Evolutionary conservation across 2,113 vertebrate genomes (phyloP).

Genomic region (Takifugu bimaculatus): DNA sequence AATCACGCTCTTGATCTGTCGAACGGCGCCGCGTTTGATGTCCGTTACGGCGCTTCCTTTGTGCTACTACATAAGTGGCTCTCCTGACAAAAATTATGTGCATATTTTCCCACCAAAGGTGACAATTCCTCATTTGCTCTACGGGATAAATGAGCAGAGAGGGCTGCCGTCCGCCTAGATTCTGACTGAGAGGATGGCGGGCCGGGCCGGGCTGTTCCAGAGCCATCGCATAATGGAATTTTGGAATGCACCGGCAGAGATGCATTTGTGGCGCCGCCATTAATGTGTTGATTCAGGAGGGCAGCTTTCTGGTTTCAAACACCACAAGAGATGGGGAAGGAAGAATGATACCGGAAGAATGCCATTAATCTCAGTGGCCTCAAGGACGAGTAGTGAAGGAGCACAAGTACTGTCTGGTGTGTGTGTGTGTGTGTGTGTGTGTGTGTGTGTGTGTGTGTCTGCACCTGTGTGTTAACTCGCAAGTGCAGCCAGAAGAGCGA

Average conservation of each 20-base stretch:
- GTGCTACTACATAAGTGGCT: conserved; percentile 63
- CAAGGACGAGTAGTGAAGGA: conserved; percentile 56
- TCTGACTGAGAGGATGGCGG: conserved; percentile 23
- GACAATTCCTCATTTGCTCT: conserved; percentile 56
- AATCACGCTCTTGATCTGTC: conserved; percentile 69
- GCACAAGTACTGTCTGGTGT: conserved; percentile 13
- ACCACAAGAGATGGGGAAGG: conserved; percentile 27
- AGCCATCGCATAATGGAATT: conserved; percentile 63
- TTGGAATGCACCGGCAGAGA: conserved; percentile 44
- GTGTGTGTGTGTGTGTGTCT: conserved; percentile 19
- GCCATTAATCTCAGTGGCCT: conserved; percentile 48
- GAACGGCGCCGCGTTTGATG: conserved; percentile 64
- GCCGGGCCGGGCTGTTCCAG: conserved; percentile 48
- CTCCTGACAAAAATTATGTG: conserved; percentile 67
- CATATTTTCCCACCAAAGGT: conserved; percentile 67
- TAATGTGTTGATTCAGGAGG: conserved; percentile 61
- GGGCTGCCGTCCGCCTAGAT: conserved; percentile 28
- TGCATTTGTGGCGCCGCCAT: conserved; percentile 57
- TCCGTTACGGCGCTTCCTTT: conserved; percentile 61
- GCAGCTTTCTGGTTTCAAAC: conserved; percentile 48
- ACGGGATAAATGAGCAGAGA: conserved; percentile 29
- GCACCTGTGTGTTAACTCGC: conserved; percentile 41
- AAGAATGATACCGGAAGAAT: conserved; percentile 18
- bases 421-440: conserved; percentile 13
- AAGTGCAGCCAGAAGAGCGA: conserved; percentile 21